Conservation (phyloP, 2,888 invertebrate genomes). For the Eulithis testata region DNA sequence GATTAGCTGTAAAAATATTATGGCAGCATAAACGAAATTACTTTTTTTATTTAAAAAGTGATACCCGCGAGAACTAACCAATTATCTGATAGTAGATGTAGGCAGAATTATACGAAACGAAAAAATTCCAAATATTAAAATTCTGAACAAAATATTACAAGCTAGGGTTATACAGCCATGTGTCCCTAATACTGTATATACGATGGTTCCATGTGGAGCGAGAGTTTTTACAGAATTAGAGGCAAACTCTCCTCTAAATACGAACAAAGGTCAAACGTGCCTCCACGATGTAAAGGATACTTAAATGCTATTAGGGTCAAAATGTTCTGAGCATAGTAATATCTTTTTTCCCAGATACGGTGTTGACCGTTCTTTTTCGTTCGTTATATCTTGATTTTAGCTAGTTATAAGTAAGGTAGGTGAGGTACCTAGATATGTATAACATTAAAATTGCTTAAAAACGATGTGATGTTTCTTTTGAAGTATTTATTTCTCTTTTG, state of each 20-base stretch:
- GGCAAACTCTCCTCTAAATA: conserved; percentile 16
- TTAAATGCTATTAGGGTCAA: conserved; percentile 42
- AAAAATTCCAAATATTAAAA: background rate
- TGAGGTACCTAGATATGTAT: too few relatives aligned
- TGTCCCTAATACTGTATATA: conserved; percentile 6
- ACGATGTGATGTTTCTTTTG: too few relatives aligned
- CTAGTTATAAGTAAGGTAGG: background rate
- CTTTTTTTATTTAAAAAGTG: background rate
- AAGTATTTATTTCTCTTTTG: too few relatives aligned
- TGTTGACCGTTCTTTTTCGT: conserved; percentile 24
- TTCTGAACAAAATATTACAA: background rate
- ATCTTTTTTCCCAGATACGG: conserved; percentile 24
- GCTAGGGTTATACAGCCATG: too few relatives aligned
- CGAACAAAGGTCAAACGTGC: conserved; percentile 33
- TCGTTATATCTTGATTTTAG: conserved; percentile 13
- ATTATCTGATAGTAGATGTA: too few relatives aligned
- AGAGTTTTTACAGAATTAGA: conserved; percentile 18
- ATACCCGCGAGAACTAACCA: background rate
- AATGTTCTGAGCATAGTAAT: conserved; percentile 32
- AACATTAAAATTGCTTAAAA: too few relatives aligned
- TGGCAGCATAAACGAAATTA: background rate
- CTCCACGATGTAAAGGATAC: conserved; percentile 30
- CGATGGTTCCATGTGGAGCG: conserved; percentile 10
- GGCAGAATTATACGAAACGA: too few relatives aligned
- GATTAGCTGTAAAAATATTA: background rate